These are phyloP conservation scores for Merluccius polli DNA, from an alignment of 2,797 vertebrate genomes.

Conservation along the genomic window DNA sequence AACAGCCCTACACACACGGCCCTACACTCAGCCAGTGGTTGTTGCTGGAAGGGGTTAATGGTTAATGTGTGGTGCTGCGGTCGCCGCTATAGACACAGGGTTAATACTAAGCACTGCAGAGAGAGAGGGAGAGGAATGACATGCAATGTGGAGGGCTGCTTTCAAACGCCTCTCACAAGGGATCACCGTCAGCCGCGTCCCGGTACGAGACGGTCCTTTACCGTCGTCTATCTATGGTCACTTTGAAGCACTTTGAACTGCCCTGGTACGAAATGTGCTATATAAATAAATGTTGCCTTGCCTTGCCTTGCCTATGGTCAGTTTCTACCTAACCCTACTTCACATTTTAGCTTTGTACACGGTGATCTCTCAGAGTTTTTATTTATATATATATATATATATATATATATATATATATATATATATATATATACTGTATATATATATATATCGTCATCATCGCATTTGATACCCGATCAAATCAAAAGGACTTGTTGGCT, in stretches of 20 bases:
- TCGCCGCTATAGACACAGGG: background rate
- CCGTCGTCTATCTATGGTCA: no score
- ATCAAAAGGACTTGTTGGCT: background rate
- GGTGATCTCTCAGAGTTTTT: background rate
- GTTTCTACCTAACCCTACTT: background rate
- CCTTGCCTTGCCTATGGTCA: no score
- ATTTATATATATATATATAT: no score
- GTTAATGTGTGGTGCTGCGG: background rate
- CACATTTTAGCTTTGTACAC: background rate
- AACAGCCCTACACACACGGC: background rate
- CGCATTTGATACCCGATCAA: slow-evolving; percentile 1
- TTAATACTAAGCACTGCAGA: background rate
- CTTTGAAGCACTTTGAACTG: no score
- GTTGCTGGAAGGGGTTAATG: background rate
- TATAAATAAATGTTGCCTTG: no score
- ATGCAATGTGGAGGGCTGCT: no score
- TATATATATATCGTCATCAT: no score
- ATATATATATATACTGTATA: no score
- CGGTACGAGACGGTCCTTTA: background rate
- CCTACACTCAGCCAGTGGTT: background rate
- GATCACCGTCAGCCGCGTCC: background rate
- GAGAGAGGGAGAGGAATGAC: no score
- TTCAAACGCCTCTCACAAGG: no score
- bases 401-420: no score
- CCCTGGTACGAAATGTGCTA: no score